Evolutionary conservation across 1,140 invertebrate species (phyloP).

Genomic region (Bombus superbus): DNA sequence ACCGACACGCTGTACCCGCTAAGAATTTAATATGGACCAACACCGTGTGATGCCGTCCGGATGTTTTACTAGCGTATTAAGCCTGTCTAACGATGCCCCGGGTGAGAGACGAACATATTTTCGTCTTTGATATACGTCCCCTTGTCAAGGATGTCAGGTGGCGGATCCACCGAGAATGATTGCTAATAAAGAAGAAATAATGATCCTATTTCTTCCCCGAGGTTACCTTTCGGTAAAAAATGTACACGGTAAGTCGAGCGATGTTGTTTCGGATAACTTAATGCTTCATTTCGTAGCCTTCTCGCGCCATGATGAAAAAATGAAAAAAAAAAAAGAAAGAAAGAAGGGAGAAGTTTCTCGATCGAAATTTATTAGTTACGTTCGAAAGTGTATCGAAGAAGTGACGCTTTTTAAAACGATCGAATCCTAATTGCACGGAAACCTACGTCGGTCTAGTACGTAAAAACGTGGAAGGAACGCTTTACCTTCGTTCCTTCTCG

Average conservation of each 20-base stretch:
- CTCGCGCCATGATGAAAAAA: not conserved
- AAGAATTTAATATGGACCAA: conserved; percentile 72
- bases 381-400: no score
- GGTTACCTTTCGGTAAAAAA: conserved; percentile 42
- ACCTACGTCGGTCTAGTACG: not conserved
- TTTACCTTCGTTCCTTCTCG: not conserved
- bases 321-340: not conserved
- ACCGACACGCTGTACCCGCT: conserved; percentile 65
- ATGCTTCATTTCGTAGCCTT: conserved; percentile 18
- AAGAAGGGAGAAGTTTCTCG: not conserved
- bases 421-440: not conserved
- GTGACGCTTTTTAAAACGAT: not conserved
- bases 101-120: conserved; percentile 53
- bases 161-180: conserved; percentile 43
- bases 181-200: conserved; percentile 52
- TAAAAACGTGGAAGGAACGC: not conserved
- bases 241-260: conserved; percentile 12
- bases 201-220: conserved; percentile 48
- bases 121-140: conserved; percentile 52
- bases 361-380: not conserved
- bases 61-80: conserved; percentile 70
- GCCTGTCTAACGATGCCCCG: conserved; percentile 61
- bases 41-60: conserved; percentile 62
- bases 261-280: conserved; percentile 34
- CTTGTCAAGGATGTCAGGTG: conserved; percentile 46